Evolutionary conservation across 2,113 vertebrate genomes (phyloP), one percentile per base, ranked within the genome.

Genomic region (Spheniscus mendiculus): DNA sequence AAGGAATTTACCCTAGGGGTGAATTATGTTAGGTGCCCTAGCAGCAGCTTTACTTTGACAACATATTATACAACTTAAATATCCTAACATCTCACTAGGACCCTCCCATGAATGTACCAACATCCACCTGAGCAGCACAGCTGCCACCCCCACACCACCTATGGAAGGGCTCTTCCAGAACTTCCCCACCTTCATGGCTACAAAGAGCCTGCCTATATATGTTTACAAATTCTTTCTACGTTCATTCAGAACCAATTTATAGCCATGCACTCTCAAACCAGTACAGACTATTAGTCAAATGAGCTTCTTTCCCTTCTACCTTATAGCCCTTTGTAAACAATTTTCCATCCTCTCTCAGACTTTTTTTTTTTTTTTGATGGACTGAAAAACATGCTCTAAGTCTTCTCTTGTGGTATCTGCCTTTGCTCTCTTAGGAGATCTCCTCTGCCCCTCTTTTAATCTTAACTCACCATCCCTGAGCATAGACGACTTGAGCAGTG

Each of bases 111-210:
- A 72, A 67, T 2, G 5, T 47, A 67, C 12, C 11, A 44, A n/a
- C 44, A 77, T 25, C 23, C 29, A 38, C 47, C 38, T 13, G n/a
- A 77, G 38, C 38, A 77, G n/a, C 1, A 2, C 27, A 72, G 52
- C 42, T 38, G 16, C 67, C 42, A 23, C 34, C 14, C 0, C 0
- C 50, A 45, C 14, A 38, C 7, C 22, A 62, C 6, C n/a, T 67
- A 23, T 0, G 1, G 42, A 67, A 15, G 12, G 3, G 9, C 8
- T 81, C 10, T 93, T 78, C 47, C 73, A 78, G 73, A 67, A 53
- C 42, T 81, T 71, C 21, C 38, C 20, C 38, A 53, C 20, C 26
- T 42, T 61, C 77, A 56, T 20, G 30, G 32, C 32, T 80, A 23
- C 56, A 34, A 66, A 36, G 16, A 90, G 5, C 16, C 22, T 63